Evolutionary conservation across 2,113 vertebrate genomes (phyloP).

Genomic region (Emydura subglobosa): DNA sequence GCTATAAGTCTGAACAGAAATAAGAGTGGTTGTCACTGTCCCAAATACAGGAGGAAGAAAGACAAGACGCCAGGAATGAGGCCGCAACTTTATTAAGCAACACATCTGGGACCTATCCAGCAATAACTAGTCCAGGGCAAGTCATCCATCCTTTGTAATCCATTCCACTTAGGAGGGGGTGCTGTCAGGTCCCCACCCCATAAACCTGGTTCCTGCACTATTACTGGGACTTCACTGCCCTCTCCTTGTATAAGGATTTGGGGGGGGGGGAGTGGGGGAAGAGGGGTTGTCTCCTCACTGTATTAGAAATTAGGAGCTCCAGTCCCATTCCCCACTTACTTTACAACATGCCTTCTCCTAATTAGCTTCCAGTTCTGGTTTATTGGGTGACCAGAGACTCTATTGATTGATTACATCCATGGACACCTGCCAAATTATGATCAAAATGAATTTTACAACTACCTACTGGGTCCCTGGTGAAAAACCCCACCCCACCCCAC

Average conservation of each 20-base stretch:
- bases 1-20: background rate
- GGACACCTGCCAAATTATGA: background rate
- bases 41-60: background rate
- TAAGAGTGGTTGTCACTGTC: background rate
- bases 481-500: background rate
- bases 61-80: background rate
- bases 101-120: fast-evolving
- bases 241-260: background rate
- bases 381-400: background rate
- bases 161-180: fast-evolving
- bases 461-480: background rate
- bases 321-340: background rate
- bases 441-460: background rate
- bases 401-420: background rate
- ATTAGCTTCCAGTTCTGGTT: background rate
- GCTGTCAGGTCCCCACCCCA: background rate
- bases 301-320: background rate
- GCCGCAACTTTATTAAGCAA: fast-evolving
- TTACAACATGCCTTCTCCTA: background rate
- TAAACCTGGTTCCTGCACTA: background rate
- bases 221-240: background rate
- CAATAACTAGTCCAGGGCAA: background rate
- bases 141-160: background rate
- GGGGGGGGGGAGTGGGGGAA: background rate
- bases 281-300: background rate